Conservation (phyloP, 2,888 invertebrate genomes). For the Scotopteryx bipunctaria region DNA sequence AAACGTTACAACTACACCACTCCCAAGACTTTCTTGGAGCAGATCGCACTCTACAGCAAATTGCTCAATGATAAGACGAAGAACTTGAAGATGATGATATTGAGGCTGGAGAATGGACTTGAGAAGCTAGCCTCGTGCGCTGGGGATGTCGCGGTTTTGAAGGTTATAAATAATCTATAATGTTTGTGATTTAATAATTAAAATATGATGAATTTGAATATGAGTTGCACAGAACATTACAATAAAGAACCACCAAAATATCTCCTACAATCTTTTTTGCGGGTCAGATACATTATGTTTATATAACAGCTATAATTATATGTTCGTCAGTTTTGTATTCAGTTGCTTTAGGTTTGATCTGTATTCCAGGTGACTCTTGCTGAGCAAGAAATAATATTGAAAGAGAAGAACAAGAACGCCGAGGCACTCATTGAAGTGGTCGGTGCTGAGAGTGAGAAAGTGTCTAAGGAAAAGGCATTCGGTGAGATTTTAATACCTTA, state of each 20-base stretch:
- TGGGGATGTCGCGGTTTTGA: constrained; percentile 92
- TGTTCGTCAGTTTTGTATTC: too few relatives aligned
- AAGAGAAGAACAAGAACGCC: constrained; percentile 94
- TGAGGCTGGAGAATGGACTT: constrained; percentile 93
- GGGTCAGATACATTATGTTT: too few relatives aligned
- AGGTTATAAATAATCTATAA: too few relatives aligned
- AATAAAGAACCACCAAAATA: too few relatives aligned
- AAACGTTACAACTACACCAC: constrained; percentile 97
- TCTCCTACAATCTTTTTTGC: too few relatives aligned
- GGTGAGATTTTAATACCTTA: constrained; percentile 65
- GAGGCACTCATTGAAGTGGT: constrained; percentile 94
- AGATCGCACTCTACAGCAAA: constrained; percentile 92
- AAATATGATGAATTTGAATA: too few relatives aligned
- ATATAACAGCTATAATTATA: too few relatives aligned
- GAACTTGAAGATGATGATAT: constrained; percentile 89
- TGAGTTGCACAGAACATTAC: too few relatives aligned
- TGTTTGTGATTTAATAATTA: too few relatives aligned
- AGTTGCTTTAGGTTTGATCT: not conserved
- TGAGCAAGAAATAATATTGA: constrained; percentile 91
- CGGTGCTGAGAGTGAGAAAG: constrained; percentile 95
- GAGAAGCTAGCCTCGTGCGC: constrained; percentile 94
- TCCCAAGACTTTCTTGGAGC: constrained; percentile 97
- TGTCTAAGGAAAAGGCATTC: constrained; percentile 92
- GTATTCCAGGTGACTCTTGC: constrained; percentile 76
- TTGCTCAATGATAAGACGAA: constrained; percentile 86